Evolutionary conservation across 2,888 invertebrate genomes (phyloP).

Genomic region (Tetheella fluctuosa): DNA sequence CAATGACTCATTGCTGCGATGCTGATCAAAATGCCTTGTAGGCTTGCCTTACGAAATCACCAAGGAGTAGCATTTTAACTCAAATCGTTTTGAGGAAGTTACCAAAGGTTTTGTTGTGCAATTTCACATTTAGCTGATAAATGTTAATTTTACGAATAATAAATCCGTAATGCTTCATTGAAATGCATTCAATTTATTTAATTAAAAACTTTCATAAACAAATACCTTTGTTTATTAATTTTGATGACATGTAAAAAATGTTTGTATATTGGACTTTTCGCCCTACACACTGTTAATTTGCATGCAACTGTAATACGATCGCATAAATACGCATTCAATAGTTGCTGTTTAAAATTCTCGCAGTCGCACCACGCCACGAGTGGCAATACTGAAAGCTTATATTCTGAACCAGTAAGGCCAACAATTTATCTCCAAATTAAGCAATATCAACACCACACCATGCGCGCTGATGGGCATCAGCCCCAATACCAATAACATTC

Average conservation of each 20-base stretch:
- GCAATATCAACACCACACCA: conserved; percentile 29
- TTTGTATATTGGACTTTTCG: conserved; percentile 47
- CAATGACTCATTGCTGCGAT: conserved; percentile 52
- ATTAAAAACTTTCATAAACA: not conserved
- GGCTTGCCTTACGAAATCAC: conserved; percentile 58
- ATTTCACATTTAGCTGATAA: conserved; percentile 41
- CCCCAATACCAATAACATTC: conserved; percentile 30
- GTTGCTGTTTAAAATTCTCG: conserved; percentile 50
- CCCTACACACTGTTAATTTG: conserved; percentile 48
- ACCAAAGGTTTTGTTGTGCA: conserved; percentile 54
- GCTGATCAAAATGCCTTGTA: conserved; percentile 59
- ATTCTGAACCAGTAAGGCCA: conserved; percentile 12
- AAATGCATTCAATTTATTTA: not conserved
- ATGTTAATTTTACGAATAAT: conserved; percentile 26
- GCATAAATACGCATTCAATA: conserved; percentile 53
- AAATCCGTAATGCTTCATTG: conserved; percentile 1
- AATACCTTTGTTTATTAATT: not conserved
- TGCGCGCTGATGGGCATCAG: conserved; percentile 18
- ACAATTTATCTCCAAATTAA: conserved; percentile 37
- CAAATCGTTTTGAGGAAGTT: conserved; percentile 62
- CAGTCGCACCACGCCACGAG: conserved; percentile 26
- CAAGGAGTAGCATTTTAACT: conserved; percentile 51
- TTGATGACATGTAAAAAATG: conserved; percentile 39
- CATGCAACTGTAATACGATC: conserved; percentile 57
- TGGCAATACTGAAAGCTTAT: conserved; percentile 1